Evolutionary conservation across 2,113 vertebrate species (phyloP).

Genomic region (Atherinomorus stipes): DNA sequence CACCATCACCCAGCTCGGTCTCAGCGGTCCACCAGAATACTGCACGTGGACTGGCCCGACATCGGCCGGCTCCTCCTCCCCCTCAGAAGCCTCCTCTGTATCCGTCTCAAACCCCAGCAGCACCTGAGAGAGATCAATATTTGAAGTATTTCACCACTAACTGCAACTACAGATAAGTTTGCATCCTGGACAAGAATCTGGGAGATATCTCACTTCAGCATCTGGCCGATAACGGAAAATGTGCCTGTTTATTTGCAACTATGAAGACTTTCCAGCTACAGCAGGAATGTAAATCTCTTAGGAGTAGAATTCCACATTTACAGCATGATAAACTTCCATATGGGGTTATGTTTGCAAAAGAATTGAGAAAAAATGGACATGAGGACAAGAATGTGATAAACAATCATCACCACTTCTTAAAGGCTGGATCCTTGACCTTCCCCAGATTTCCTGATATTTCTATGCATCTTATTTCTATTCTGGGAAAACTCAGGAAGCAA

Average conservation of each 20-base stretch:
- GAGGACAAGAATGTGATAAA: background rate
- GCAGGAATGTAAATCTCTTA: conserved; percentile 13
- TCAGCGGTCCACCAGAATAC: conserved; percentile 59
- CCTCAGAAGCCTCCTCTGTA: conserved; percentile 61
- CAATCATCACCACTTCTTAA: too few species aligned
- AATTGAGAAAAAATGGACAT: too few species aligned
- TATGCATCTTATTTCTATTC: too few species aligned
- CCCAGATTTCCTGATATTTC: too few species aligned
- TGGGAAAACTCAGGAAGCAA: too few species aligned
- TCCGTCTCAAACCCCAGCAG: conserved; percentile 64
- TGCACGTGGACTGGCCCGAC: conserved; percentile 6
- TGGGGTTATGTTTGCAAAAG: background rate
- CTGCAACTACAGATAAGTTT: background rate
- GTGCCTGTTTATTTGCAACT: background rate
- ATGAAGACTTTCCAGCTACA: conserved; percentile 18
- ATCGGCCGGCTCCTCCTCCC: conserved; percentile 37
- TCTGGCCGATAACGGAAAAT: conserved; percentile 25
- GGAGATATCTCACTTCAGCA: conserved; percentile 5
- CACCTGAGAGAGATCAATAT: conserved; percentile 44
- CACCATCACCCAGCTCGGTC: conserved; percentile 77
- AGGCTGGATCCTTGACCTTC: too few species aligned
- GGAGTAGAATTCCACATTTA: conserved; percentile 21
- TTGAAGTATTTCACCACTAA: background rate
- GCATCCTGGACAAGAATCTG: too few species aligned
- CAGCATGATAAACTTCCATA: conserved; percentile 17